Base-by-base conservation (phyloP, 2,797 vertebrate species). In the Taenioides sp. region DNA sequence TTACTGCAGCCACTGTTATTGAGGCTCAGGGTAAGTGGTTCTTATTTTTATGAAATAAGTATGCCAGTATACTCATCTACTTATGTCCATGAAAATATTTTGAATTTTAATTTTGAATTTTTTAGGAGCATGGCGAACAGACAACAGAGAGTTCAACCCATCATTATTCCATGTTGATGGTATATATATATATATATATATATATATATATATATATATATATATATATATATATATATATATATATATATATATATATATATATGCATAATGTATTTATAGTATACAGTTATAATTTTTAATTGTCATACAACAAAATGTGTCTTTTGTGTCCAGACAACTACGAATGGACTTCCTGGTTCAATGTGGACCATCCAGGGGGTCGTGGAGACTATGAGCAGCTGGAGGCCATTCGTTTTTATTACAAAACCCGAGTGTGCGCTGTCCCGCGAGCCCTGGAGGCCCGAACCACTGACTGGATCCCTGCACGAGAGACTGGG, bases 311-410 rank as follows among this genome's bases (percentile, higher is more conserved):
- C 2, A 4, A 23, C 2, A 4, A 17, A 28, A 52, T 1, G 12
- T 64, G 52, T 74, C 18, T 40, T 72, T 0, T 72, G 10, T 81
- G 7, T 69, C 28, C 71, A 97, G 96, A 89, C 70, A 85, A 92
- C 28, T 89, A 90, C 0, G 92, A 95, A 65, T 97, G 96, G 96
- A 96, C 95, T 7, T 92, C 94, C 0, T 98, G 97, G 97, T 97
- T 98, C 83, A 97, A 97, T 68, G 92, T 96, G 2, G 96, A 97
- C 80, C 96, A 97, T 77, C 96, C 97, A 0, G 96, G 95, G 3
- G 96, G 96, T 12, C 92, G 88, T 20, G 96, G 96, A 5, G 97
- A 98, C 89, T 95, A 95, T 0, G 96, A 97, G 76, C 93, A 95
- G 72, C 90, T 97, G 80, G 95, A 96, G 0, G 95, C 95, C 60